Evolutionary conservation across 2,888 invertebrate genomes (phyloP).

Genomic region (Thalpophila matura): DNA sequence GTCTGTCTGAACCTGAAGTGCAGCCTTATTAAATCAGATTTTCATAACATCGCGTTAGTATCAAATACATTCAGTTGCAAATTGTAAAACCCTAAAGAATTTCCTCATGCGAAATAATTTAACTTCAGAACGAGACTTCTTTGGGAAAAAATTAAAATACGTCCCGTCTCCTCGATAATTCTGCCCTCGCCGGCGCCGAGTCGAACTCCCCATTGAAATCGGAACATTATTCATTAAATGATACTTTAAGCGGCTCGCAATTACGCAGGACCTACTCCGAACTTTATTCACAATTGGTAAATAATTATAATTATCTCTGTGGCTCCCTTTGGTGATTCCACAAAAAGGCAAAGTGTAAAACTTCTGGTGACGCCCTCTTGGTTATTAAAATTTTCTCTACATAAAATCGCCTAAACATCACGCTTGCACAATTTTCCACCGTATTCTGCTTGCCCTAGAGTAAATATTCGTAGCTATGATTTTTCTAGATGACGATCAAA

Average conservation of each 20-base stretch:
- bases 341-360: conserved; percentile 88
- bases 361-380: conserved; percentile 82
- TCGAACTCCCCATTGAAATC: conserved; percentile 78
- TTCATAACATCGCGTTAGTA: conserved; percentile 73
- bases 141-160: conserved; percentile 80
- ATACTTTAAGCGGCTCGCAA: conserved; percentile 86
- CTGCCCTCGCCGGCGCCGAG: conserved; percentile 72
- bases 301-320: conserved; percentile 89
- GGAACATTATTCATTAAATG: conserved; percentile 84
- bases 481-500: conserved; percentile 86
- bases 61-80: conserved; percentile 74
- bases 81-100: conserved; percentile 82
- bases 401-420: conserved; percentile 74
- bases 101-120: conserved; percentile 85
- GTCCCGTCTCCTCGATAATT: conserved; percentile 76
- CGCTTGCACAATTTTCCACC: conserved; percentile 69
- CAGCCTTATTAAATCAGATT: conserved; percentile 71
- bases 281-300: conserved; percentile 88
- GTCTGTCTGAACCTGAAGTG: conserved; percentile 51
- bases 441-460: conserved; percentile 69
- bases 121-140: conserved; percentile 79
- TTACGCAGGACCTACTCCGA: conserved; percentile 79
- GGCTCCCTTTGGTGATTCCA: conserved; percentile 83
- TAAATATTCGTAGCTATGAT: conserved; percentile 68
- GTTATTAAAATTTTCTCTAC: conserved; percentile 87